phyloP scores from a whole-genome alignment of 2,888 invertebrate species.

The Cephus spinipes region DNA sequence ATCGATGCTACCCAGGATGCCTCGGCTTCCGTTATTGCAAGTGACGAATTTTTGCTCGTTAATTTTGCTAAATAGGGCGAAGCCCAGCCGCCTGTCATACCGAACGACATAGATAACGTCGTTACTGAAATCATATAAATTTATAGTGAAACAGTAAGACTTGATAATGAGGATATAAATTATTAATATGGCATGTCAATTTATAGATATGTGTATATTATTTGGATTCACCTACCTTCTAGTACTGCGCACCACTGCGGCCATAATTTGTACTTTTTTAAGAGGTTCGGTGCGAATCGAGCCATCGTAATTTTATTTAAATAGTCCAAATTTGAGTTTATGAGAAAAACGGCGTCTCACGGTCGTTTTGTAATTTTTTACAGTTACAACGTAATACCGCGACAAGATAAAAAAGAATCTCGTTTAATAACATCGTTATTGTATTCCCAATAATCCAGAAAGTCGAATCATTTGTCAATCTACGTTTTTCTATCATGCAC shows the following conservation, averaged over 20 bases:
- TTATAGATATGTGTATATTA: background rate
- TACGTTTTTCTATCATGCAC: background rate
- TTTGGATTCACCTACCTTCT: slow-evolving; percentile 24
- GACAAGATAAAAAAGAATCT: background rate
- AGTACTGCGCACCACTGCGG: slow-evolving; percentile 35
- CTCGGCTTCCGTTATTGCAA: slow-evolving; percentile 40
- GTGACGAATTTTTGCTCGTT: slow-evolving; percentile 34
- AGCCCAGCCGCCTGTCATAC: slow-evolving; percentile 48
- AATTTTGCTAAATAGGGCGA: slow-evolving; percentile 49
- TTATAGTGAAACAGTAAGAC: background rate
- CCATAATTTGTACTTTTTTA: slow-evolving; percentile 18
- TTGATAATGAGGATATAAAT: background rate
- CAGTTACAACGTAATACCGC: background rate
- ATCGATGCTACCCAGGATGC: slow-evolving; percentile 55
- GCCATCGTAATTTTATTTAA: background rate
- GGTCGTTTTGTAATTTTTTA: background rate
- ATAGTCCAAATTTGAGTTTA: background rate
- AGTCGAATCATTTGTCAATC: background rate
- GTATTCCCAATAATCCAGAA: background rate
- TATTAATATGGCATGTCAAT: background rate
- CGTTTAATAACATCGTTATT: background rate
- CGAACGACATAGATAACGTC: slow-evolving; percentile 40
- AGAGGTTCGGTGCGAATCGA: background rate
- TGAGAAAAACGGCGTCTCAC: background rate
- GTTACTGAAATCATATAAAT: slow-evolving; percentile 33